Evolutionary conservation across 2,888 invertebrate species (phyloP).

Genomic region (Zygothrica quintamaculata): DNA sequence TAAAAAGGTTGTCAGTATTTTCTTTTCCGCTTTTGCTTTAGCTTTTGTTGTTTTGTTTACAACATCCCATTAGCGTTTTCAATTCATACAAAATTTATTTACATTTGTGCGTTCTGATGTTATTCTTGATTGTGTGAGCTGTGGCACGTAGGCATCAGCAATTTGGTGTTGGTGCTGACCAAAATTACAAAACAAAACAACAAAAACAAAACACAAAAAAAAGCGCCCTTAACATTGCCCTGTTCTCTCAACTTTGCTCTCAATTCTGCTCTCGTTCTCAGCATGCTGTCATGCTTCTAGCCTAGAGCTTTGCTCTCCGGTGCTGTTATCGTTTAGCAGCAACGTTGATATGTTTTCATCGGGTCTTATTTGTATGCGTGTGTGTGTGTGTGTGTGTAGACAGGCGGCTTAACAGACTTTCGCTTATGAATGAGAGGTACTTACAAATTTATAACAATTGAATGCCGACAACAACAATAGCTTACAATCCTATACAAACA

Average conservation of each 20-base stretch:
- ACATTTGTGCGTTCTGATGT: constrained; percentile 47
- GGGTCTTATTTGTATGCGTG: constrained; percentile 6
- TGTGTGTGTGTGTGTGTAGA: constrained; percentile 21
- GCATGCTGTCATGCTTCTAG: constrained; percentile 8
- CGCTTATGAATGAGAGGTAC: constrained; percentile 52
- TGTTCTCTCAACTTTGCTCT: constrained; percentile 32
- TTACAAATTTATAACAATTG: constrained; percentile 24
- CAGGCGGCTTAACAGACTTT: constrained; percentile 46
- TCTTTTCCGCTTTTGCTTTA: constrained; percentile 9
- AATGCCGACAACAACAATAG: constrained; percentile 38
- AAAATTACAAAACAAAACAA: constrained; percentile 4
- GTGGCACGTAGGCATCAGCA: constrained; percentile 63
- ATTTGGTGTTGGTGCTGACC: constrained; percentile 11
- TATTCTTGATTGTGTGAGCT: constrained; percentile 49
- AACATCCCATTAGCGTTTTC: constrained; percentile 27
- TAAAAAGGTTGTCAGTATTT: constrained; percentile 2
- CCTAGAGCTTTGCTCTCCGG: background rate
- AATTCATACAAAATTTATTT: constrained; percentile 38
- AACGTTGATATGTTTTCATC: constrained; percentile 5
- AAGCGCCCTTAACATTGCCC: constrained; percentile 55
- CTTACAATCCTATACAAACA: constrained; percentile 25
- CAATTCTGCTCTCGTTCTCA: constrained; percentile 19
- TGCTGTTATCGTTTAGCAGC: constrained; percentile 28
- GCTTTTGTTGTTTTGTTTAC: constrained; percentile 32
- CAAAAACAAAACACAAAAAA: constrained; percentile 21